phyloP scores from a whole-genome alignment of 1,140 invertebrate species.

The Macrobrachium nipponense region DNA sequence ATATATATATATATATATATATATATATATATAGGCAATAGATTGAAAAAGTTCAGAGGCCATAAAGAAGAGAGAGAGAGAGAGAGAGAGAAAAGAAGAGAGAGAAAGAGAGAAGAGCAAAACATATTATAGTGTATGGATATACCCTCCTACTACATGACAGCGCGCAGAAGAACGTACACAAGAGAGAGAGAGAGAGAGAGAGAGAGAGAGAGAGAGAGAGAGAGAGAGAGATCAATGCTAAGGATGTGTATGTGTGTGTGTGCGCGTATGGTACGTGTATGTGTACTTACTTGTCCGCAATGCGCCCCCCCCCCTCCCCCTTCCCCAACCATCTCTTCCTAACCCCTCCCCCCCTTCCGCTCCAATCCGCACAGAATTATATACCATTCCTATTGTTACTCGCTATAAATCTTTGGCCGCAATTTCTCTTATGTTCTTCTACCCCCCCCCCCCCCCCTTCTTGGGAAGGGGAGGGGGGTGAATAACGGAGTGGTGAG shows the following conservation, averaged over 20 bases:
- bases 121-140: too few species aligned
- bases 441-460: background rate
- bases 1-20: too few species aligned
- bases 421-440: background rate
- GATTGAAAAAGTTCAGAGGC: too few species aligned
- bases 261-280: background rate
- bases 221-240: background rate
- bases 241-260: background rate
- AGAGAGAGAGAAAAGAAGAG: background rate
- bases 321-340: background rate
- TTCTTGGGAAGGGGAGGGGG: too few species aligned
- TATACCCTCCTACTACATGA: too few species aligned
- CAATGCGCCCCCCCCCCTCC: background rate
- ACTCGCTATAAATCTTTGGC: background rate
- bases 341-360: background rate
- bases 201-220: background rate
- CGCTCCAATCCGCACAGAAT: background rate
- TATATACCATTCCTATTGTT: too few species aligned
- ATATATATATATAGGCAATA: too few species aligned
- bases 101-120: background rate
- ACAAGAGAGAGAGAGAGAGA: constrained; percentile 9
- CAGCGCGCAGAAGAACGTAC: too few species aligned
- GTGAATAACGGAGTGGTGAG: too few species aligned
- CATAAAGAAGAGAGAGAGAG: background rate
- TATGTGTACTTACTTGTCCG: background rate